Conservation (phyloP, 2,888 invertebrate genomes). For the Polyommatus icarus region DNA sequence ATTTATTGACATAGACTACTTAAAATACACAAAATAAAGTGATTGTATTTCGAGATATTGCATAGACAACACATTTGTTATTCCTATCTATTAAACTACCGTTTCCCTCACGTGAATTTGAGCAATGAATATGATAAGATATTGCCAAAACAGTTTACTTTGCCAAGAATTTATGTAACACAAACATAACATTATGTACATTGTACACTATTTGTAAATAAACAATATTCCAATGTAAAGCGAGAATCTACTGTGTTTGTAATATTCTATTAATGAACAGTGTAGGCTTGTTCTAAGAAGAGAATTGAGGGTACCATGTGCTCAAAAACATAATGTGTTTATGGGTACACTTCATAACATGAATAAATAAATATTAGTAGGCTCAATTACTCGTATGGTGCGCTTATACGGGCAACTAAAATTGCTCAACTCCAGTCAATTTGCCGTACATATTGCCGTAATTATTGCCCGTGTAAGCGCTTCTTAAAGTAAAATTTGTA, state of each 20-base stretch:
- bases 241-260: not conserved
- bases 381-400: no score
- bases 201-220: constrained; percentile 16
- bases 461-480: no score
- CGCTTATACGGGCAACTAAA: no score
- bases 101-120: constrained; percentile 34
- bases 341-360: no score
- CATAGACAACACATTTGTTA: constrained; percentile 29
- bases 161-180: constrained; percentile 39
- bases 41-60: constrained; percentile 23
- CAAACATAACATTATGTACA: constrained; percentile 22
- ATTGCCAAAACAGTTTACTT: constrained; percentile 38
- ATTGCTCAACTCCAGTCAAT: no score
- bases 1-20: not conserved
- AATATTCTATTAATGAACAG: no score
- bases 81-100: constrained; percentile 34
- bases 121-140: constrained; percentile 38
- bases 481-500: no score
- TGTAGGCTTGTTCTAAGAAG: no score
- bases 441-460: no score
- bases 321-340: no score
- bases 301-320: no score
- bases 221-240: not conserved
- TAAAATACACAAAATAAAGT: constrained; percentile 2
- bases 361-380: no score